phyloP scores from a whole-genome alignment of 2,888 invertebrate genomes.

The Ellobium chinense region DNA sequence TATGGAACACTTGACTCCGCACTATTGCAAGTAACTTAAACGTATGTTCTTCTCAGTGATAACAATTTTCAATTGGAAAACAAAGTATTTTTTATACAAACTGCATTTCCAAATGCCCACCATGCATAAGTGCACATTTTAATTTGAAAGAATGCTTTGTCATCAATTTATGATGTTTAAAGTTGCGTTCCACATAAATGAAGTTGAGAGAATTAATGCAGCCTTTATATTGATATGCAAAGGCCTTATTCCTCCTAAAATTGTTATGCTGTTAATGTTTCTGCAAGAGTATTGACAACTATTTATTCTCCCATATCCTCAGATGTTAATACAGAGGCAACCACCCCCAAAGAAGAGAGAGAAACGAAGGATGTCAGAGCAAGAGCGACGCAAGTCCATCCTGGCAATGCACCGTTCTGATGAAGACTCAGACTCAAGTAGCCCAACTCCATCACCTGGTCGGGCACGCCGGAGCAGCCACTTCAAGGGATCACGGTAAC shows the following conservation, averaged over 20 bases:
- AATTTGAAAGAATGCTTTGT: no score
- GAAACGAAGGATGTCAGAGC: slow-evolving; percentile 44
- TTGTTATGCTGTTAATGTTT: background rate
- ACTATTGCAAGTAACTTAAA: no score
- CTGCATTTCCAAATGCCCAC: no score
- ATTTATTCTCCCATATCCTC: slow-evolving; percentile 5
- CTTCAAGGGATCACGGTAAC: slow-evolving; percentile 34
- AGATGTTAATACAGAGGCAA: slow-evolving; percentile 74
- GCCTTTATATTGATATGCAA: background rate
- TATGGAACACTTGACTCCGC: no score
- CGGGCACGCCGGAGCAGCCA: slow-evolving; percentile 39
- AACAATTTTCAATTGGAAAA: no score
- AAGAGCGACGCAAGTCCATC: slow-evolving; percentile 48
- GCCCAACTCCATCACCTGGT: slow-evolving; percentile 44
- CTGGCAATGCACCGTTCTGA: slow-evolving; percentile 45
- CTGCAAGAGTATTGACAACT: background rate
- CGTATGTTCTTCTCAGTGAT: no score
- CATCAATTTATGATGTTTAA: no score
- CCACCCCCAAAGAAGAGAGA: slow-evolving; percentile 66
- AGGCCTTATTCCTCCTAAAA: background rate
- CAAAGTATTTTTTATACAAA: no score
- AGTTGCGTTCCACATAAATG: no score
- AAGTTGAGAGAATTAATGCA: no score
- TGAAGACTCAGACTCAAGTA: slow-evolving; percentile 50
- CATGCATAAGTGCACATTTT: no score